A percentile compares a stretch with the other conserved stretches of the same genome.
Evolutionary conservation across 2,113 vertebrate genomes (phyloP).

Genomic region (Percina caprodes): DNA sequence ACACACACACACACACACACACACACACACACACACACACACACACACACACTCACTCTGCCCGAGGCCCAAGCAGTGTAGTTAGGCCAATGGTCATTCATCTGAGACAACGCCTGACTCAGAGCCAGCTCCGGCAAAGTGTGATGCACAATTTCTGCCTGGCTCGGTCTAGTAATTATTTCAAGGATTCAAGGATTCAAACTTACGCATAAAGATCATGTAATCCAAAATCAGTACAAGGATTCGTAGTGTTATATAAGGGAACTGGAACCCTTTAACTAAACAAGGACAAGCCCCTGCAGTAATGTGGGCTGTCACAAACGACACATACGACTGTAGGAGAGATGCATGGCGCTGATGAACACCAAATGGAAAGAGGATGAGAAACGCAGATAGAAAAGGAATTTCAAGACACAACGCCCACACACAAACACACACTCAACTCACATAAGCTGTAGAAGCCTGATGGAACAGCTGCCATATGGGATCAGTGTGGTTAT

Average conservation of each 20-base stretch:
- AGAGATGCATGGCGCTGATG: slow-evolving; percentile 53
- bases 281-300: slow-evolving; percentile 72
- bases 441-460: slow-evolving; percentile 27
- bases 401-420: slow-evolving; percentile 49
- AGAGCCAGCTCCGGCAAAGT: slow-evolving; percentile 52
- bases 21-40: slow-evolving; percentile 1
- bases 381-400: slow-evolving; percentile 50
- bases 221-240: slow-evolving; percentile 63
- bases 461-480: slow-evolving; percentile 38
- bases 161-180: slow-evolving; percentile 51
- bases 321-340: slow-evolving; percentile 55
- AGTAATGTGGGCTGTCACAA: slow-evolving; percentile 70
- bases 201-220: slow-evolving; percentile 55
- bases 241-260: slow-evolving; percentile 72
- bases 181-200: slow-evolving; percentile 69
- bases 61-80: slow-evolving; percentile 50
- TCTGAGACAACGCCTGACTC: slow-evolving; percentile 63
- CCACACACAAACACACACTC: slow-evolving; percentile 31
- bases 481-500: slow-evolving; percentile 41
- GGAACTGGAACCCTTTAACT: slow-evolving; percentile 65
- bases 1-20: not conserved
- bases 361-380: slow-evolving; percentile 48
- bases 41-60: slow-evolving; percentile 2
- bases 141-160: slow-evolving; percentile 55
- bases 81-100: slow-evolving; percentile 66